phyloP scores from a whole-genome alignment of 2,888 invertebrate species.

The Elegia similella region DNA sequence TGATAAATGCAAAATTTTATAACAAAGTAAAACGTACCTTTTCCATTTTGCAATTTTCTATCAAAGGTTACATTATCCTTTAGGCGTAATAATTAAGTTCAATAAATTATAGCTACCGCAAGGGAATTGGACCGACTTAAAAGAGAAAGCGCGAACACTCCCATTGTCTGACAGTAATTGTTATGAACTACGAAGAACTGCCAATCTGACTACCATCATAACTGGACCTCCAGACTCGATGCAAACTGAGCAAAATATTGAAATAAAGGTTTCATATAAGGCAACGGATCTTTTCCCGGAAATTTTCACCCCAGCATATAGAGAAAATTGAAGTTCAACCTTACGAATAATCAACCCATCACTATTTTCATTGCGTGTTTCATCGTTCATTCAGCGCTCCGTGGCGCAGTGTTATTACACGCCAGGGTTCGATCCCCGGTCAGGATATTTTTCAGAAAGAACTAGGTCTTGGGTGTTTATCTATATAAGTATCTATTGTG shows the following conservation, averaged over 20 bases:
- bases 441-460: no score
- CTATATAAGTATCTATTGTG: no score
- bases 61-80: neutral
- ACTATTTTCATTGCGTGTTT: no score
- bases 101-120: neutral
- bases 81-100: neutral
- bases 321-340: no score
- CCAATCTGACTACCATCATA: slow-evolving; percentile 36
- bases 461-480: no score
- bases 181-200: slow-evolving; percentile 58
- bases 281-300: slow-evolving; percentile 13
- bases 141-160: neutral
- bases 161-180: slow-evolving; percentile 76
- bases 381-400: no score
- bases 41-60: no score
- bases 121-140: neutral
- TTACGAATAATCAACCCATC: no score
- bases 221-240: slow-evolving; percentile 25
- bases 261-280: neutral
- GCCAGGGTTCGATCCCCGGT: no score
- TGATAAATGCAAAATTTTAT: no score
- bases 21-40: no score
- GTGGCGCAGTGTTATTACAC: no score
- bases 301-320: neutral
- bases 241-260: slow-evolving; percentile 18